Conservation (phyloP, 2,113 vertebrate genomes). For the Forbesichthys papilliferus region DNA sequence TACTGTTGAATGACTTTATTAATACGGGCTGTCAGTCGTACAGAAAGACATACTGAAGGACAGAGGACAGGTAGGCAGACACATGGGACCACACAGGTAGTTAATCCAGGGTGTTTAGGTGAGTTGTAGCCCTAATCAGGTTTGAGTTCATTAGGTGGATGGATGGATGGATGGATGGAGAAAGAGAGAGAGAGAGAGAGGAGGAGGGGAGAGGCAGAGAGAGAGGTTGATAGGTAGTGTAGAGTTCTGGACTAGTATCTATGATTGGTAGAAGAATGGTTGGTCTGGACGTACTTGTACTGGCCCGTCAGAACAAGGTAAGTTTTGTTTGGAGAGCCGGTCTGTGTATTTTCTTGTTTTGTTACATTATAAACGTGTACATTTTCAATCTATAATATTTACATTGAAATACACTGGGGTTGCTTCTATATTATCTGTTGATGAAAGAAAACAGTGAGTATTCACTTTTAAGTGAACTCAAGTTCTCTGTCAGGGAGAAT, state of each 20-base stretch:
- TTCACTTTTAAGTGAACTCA: too few species aligned
- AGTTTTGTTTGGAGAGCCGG: neutral
- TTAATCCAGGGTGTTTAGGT: neutral
- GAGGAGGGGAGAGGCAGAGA: neutral
- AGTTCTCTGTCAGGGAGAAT: too few species aligned
- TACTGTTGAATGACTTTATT: neutral
- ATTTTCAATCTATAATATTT: too few species aligned
- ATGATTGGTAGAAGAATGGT: neutral
- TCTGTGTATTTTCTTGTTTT: neutral
- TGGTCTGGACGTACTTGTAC: neutral
- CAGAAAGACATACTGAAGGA: too few species aligned
- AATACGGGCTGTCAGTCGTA: too few species aligned
- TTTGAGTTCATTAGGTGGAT: neutral
- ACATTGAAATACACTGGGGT: too few species aligned
- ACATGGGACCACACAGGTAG: too few species aligned
- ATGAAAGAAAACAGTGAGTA: too few species aligned
- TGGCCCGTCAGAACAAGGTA: neutral
- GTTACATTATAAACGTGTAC: neutral
- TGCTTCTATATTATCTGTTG: too few species aligned
- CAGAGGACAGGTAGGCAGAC: too few species aligned
- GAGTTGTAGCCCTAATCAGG: neutral
- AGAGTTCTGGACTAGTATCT: neutral
- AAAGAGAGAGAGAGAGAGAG: neutral
- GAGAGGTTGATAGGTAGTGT: neutral
- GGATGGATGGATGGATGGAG: neutral